Conservation (phyloP, 1,140 invertebrate genomes). For the Phocides pigmalion region DNA sequence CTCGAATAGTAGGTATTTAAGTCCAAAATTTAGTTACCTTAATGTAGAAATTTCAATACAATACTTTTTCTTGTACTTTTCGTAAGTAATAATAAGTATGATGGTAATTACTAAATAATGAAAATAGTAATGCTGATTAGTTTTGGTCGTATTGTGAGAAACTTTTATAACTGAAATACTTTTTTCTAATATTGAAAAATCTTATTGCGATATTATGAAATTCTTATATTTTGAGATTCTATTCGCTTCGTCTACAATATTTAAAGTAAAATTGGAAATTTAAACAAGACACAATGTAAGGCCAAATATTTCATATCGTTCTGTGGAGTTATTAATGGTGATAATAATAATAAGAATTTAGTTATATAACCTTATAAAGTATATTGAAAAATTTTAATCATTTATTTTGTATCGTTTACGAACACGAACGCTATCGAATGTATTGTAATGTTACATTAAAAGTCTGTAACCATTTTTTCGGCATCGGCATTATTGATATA, state of each 20-base stretch:
- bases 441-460: not conserved
- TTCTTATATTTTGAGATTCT: constrained; percentile 12
- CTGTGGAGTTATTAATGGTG: not conserved
- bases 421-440: not conserved
- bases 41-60: constrained; percentile 9
- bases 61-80: constrained; percentile 20
- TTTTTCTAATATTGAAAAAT: not conserved
- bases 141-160: constrained; percentile 9
- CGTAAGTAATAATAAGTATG: constrained; percentile 2
- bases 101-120: not conserved
- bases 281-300: no score
- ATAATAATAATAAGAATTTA: not conserved
- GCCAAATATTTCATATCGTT: no score
- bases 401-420: not conserved
- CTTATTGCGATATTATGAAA: not conserved
- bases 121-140: not conserved
- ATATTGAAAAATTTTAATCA: not conserved
- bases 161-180: not conserved
- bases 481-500: no score
- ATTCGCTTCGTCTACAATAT: not conserved
- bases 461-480: no score
- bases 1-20: constrained; percentile 9
- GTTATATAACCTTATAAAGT: not conserved
- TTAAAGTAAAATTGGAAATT: no score
- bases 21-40: constrained; percentile 19